Evolutionary conservation across 2,797 vertebrate species (phyloP).

Genomic region (Clarias laeviceps): DNA sequence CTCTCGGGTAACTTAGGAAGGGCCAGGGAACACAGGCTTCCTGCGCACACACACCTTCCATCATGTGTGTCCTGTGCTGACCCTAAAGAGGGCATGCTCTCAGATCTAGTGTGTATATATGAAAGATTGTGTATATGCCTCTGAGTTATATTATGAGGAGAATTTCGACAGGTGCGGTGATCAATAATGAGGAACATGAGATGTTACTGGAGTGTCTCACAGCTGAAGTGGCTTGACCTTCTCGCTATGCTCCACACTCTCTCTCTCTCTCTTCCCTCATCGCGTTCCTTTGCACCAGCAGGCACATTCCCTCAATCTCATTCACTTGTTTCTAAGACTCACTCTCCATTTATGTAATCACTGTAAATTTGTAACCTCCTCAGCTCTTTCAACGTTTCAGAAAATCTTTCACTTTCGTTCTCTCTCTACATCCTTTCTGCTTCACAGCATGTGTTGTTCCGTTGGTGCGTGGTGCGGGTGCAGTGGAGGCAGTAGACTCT

Average conservation of each 20-base stretch:
- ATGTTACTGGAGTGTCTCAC: constrained; percentile 55
- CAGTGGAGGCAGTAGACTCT: constrained; percentile 77
- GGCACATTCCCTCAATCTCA: constrained; percentile 30
- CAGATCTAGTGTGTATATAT: constrained; percentile 22
- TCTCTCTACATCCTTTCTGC: constrained; percentile 48
- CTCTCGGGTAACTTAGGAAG: constrained; percentile 3
- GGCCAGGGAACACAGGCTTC: background rate
- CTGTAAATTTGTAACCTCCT: constrained; percentile 28
- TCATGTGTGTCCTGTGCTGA: background rate
- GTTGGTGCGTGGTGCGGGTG: constrained; percentile 79
- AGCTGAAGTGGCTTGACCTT: constrained; percentile 69
- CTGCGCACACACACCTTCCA: background rate
- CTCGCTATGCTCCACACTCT: constrained; percentile 35
- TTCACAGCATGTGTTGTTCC: constrained; percentile 89
- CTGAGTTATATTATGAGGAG: constrained; percentile 61
- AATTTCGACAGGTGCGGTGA: constrained; percentile 49
- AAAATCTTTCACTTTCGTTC: constrained; percentile 34
- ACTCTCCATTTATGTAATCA: constrained; percentile 52
- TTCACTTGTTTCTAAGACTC: constrained; percentile 35
- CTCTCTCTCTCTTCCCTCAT: constrained; percentile 46
- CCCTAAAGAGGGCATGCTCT: constrained; percentile 12
- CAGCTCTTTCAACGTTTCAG: constrained; percentile 20
- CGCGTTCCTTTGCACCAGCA: constrained; percentile 36
- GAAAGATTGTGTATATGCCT: constrained; percentile 26
- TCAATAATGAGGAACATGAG: constrained; percentile 41